These are phyloP conservation scores for Fissipunctia ypsillon DNA, from an alignment of 2,888 invertebrate genomes.

Conservation along the genomic window DNA sequence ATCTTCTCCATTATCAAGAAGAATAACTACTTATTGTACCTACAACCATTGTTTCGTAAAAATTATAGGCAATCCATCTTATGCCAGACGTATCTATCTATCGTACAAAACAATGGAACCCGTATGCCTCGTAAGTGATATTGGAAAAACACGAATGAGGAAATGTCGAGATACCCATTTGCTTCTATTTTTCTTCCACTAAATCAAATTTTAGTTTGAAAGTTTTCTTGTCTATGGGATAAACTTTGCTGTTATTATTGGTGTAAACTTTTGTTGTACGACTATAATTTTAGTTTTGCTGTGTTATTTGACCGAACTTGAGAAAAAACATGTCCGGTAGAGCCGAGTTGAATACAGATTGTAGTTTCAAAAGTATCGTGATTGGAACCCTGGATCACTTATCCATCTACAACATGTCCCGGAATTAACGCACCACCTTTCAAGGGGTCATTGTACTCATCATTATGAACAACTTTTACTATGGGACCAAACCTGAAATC, in stretches of 20 bases:
- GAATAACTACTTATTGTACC: background rate
- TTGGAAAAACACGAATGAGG: slow-evolving; percentile 61
- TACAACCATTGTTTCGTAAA: slow-evolving; percentile 21
- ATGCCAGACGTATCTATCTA: slow-evolving; percentile 48
- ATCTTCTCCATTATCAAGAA: background rate
- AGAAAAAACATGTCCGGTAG: background rate
- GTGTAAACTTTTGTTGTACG: slow-evolving; percentile 1
- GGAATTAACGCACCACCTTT: no score
- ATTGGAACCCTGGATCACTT: background rate
- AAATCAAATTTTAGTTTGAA: slow-evolving; percentile 33
- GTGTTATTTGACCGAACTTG: background rate
- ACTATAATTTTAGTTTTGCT: background rate
- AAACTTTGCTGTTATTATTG: slow-evolving; percentile 7
- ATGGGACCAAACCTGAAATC: no score
- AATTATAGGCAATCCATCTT: slow-evolving; percentile 56
- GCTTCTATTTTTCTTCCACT: slow-evolving; percentile 12
- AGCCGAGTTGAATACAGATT: background rate
- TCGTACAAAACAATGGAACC: slow-evolving; percentile 50
- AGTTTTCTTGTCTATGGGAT: slow-evolving; percentile 7
- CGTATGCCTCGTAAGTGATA: slow-evolving; percentile 50
- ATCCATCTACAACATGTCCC: no score
- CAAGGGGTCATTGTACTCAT: no score
- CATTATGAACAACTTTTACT: no score
- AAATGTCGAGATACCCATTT: slow-evolving; percentile 43
- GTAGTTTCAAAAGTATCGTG: background rate